These are phyloP conservation scores for Strigops habroptila DNA, from an alignment of 2,113 vertebrate genomes.

Conservation along the genomic window DNA sequence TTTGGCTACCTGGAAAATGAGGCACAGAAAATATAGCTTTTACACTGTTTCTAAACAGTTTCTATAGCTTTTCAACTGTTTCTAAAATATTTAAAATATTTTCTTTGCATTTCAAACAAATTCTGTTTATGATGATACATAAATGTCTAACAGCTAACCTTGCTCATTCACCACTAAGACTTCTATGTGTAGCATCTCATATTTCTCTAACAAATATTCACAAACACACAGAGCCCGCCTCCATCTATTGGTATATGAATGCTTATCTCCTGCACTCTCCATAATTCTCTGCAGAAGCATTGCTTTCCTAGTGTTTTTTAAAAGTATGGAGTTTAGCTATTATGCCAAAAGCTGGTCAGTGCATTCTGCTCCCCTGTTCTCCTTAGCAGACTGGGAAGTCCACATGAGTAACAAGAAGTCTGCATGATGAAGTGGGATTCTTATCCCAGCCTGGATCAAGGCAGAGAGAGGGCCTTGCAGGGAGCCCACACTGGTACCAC, in stretches of 20 bases:
- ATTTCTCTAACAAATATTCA: neutral
- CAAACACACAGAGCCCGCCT: neutral
- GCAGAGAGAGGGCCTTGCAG: neutral
- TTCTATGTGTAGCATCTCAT: neutral
- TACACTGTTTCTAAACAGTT: too few relatives aligned
- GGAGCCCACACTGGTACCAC: accelerated
- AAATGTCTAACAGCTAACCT: neutral
- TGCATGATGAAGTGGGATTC: accelerated
- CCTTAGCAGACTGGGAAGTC: neutral
- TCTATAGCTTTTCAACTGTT: neutral
- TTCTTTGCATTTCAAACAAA: neutral
- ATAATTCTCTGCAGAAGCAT: neutral
- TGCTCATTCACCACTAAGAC: neutral
- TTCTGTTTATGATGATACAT: neutral
- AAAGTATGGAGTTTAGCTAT: neutral
- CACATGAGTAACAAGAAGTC: accelerated
- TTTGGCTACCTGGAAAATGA: neutral
- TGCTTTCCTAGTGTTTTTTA: neutral
- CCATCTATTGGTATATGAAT: neutral
- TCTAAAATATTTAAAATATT: neutral
- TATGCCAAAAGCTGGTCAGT: neutral
- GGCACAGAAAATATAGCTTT: neutral
- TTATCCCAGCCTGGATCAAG: neutral
- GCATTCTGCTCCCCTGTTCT: neutral
- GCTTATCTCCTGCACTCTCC: neutral